Evolutionary conservation across 2,113 vertebrate species (phyloP), one percentile per base, ranked within the genome.

Genomic region (Mystacornis crossleyi): DNA sequence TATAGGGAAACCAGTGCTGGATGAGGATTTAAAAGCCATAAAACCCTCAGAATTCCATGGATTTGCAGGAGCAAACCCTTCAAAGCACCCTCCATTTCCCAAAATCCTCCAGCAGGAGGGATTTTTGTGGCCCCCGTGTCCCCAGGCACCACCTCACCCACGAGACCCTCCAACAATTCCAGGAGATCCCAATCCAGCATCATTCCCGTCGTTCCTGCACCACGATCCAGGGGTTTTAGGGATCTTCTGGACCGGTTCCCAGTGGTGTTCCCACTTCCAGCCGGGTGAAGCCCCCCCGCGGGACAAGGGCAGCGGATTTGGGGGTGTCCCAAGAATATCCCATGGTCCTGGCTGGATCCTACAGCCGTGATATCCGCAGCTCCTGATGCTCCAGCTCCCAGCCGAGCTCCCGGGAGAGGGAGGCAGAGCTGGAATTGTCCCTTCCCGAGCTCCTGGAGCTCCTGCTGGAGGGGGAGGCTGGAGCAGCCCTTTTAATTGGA

Each of bases 141-240:
- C 61, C 28, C 60, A 29, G 57, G 18, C 18, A 29, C 60, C 28
- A 15, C 23, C 38, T 55, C 8, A 21, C 10, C 42, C 40, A 34
- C 10, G 1, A 26, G 40, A 23, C 6, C 28, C 19, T 31, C 21
- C 8, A 33, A 33, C 9, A 33, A 28, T 51, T 40, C 58, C 58
- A 50, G 45, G 29, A n/a, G 45, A n/a, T n/a, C n/a, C n/a, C n/a
- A n/a, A n/a, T n/a, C n/a, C n/a, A 40, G 58, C 55, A 1, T 2
- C 47, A 28, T 64, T 78, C 74, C 74, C 14, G 0, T 5, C 4
- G 0, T 4, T 51, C 47, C 74, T 9, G 21, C 3, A 0, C 25
- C 60, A 2, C 0, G 43, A 40, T 48, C 57, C 34, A 15, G 21
- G 9, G 24, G 5, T 7, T 50, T 73, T 26, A 19, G 45, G 57